phyloP scores from a whole-genome alignment of 2,888 invertebrate species.

The Eristalis pertinax region DNA sequence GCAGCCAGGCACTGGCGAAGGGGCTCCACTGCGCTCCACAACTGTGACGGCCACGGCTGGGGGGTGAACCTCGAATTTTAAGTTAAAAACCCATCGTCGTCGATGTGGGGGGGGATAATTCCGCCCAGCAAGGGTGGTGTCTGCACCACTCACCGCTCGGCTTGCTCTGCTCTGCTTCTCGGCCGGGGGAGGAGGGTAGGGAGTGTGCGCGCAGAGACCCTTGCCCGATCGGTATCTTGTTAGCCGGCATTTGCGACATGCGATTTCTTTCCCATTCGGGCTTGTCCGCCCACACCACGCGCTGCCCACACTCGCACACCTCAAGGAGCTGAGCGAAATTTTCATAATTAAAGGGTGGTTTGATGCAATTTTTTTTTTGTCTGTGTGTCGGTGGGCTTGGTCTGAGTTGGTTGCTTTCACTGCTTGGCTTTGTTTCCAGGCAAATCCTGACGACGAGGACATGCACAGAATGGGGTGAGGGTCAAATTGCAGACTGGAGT shows the following conservation, averaged over 20 bases:
- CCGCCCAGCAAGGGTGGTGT: constrained; percentile 54
- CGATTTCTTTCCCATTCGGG: constrained; percentile 52
- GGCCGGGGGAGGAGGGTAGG: not conserved
- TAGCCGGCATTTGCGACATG: constrained; percentile 58
- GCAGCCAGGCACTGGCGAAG: constrained; percentile 10
- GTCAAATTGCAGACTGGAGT: not conserved
- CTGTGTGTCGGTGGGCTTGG: not conserved
- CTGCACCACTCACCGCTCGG: constrained; percentile 46
- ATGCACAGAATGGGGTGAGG: constrained; percentile 38
- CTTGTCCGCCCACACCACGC: not conserved
- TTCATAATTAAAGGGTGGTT: constrained; percentile 26
- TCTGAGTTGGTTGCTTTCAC: constrained; percentile 21
- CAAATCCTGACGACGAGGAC: constrained; percentile 42
- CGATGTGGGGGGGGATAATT: constrained; percentile 26
- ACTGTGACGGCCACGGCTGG: not conserved
- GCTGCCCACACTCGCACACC: not conserved
- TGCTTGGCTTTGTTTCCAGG: constrained; percentile 12
- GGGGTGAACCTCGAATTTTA: constrained; percentile 41
- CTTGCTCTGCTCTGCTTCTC: not conserved
- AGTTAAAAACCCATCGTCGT: constrained; percentile 16
- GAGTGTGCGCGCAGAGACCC: not conserved
- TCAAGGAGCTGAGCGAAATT: not conserved
- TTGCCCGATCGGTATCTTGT: constrained; percentile 40
- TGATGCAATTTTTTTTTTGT: constrained; percentile 8
- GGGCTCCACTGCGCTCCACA: constrained; percentile 17